These are phyloP conservation scores for Lithodes maja DNA, from an alignment of 2,888 invertebrate species.

Conservation along the genomic window DNA sequence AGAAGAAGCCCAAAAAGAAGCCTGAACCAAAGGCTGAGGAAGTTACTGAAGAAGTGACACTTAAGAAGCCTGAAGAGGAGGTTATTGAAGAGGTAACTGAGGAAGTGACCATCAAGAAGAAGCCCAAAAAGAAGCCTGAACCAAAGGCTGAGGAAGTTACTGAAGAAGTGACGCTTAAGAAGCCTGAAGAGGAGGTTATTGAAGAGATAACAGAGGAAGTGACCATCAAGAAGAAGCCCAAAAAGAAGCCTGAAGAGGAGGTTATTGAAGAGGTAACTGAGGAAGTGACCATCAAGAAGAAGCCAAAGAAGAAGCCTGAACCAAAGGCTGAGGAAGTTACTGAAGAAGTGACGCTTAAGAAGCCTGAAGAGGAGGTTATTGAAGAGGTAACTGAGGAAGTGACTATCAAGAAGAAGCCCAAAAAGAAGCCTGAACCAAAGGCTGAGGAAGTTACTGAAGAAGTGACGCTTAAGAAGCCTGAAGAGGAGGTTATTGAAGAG, in stretches of 20 bases:
- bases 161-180: conserved; percentile 55
- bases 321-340: conserved; percentile 74
- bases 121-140: conserved; percentile 72
- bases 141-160: conserved; percentile 57
- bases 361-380: conserved; percentile 70
- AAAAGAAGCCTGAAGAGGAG: conserved; percentile 72
- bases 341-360: conserved; percentile 72
- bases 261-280: conserved; percentile 74
- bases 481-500: conserved; percentile 72
- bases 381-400: conserved; percentile 73
- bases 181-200: conserved; percentile 73
- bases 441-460: conserved; percentile 77
- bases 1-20: conserved; percentile 81
- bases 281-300: conserved; percentile 73
- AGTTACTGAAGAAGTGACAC: conserved; percentile 38
- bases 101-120: conserved; percentile 61
- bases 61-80: conserved; percentile 67
- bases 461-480: conserved; percentile 74
- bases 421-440: conserved; percentile 76
- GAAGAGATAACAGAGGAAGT: conserved; percentile 75
- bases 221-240: conserved; percentile 66
- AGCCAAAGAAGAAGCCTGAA: conserved; percentile 75
- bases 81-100: conserved; percentile 60
- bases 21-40: conserved; percentile 64
- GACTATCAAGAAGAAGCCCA: conserved; percentile 76